Percentiles rank a stretch among this genome's conserved stretches.
These are phyloP conservation scores for Arothron firmamentum DNA, from an alignment of 2,113 vertebrate genomes.

Conservation along the genomic window DNA sequence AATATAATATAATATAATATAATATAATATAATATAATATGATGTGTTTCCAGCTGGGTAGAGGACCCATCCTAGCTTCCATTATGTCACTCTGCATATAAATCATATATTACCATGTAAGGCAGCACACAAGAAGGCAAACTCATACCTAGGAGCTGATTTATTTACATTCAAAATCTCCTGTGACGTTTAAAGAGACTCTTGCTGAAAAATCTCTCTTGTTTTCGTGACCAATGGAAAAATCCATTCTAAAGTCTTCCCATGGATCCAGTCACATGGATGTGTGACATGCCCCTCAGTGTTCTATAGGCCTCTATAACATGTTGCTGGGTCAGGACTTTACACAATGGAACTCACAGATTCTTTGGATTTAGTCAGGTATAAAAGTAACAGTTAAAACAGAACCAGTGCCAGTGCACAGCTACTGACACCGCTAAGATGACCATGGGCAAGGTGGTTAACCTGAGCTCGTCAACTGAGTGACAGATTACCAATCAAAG, in stretches of 20 bases:
- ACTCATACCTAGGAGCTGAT: no score
- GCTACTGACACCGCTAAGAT: slow-evolving; percentile 26
- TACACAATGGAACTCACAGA: slow-evolving; percentile 54
- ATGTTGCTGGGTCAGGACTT: slow-evolving; percentile 63
- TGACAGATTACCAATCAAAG: neutral
- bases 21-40: no score
- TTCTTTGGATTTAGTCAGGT: slow-evolving; percentile 58
- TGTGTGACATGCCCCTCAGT: slow-evolving; percentile 38
- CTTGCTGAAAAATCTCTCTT: slow-evolving; percentile 43
- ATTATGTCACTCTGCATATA: neutral
- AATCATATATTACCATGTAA: neutral
- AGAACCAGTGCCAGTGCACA: slow-evolving; percentile 40
- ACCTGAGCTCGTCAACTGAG: neutral
- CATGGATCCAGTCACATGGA: slow-evolving; percentile 52
- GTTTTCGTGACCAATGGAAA: slow-evolving; percentile 41
- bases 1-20: no score
- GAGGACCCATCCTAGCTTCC: no score
- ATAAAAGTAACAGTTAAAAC: slow-evolving; percentile 65
- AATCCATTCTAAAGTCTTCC: slow-evolving; percentile 61
- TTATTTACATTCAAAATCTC: no score
- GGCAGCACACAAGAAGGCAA: no score
- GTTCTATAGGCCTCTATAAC: slow-evolving; percentile 60
- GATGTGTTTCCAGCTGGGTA: no score
- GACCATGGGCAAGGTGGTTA: slow-evolving; percentile 65
- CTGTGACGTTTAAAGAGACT: slow-evolving; percentile 3